Percentiles rank a stretch among this genome's conserved stretches.
These are phyloP conservation scores for Scolanthus callimorphus DNA, from an alignment of 92 coral and sea anemone genomes.

Conservation along the genomic window DNA sequence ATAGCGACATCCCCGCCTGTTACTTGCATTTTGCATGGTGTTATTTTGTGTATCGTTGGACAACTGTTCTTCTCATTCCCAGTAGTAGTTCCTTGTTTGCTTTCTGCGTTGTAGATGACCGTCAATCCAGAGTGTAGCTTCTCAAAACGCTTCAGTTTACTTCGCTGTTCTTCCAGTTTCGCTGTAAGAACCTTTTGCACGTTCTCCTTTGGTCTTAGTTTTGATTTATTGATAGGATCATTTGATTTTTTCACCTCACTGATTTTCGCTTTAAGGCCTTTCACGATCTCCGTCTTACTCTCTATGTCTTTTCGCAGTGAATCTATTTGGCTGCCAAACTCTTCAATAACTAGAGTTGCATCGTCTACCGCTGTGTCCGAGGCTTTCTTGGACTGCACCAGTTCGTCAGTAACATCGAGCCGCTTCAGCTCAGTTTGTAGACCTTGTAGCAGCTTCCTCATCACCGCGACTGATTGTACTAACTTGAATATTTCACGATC, in stretches of 20 bases:
- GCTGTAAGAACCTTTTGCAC: conserved; percentile 44
- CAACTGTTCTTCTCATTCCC: not conserved
- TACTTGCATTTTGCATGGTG: not conserved
- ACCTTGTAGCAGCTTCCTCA: conserved; percentile 55
- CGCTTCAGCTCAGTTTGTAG: conserved; percentile 66
- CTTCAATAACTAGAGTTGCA: conserved; percentile 19
- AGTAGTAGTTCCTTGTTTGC: not conserved
- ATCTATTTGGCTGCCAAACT: conserved; percentile 31
- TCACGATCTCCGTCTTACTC: conserved; percentile 30
- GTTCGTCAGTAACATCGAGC: conserved; percentile 47
- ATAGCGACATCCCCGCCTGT: no score
- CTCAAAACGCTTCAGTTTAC: conserved; percentile 58
- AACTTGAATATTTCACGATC: conserved; percentile 41
- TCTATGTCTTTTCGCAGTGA: conserved; percentile 45
- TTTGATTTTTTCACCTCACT: conserved; percentile 18
- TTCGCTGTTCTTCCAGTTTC: conserved; percentile 61
- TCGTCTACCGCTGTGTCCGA: conserved; percentile 12
- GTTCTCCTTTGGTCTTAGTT: conserved; percentile 57
- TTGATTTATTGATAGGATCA: conserved; percentile 8
- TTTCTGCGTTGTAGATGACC: conserved; percentile 8
- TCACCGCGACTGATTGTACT: conserved; percentile 43
- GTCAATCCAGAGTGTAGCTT: conserved; percentile 25
- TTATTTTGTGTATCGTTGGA: no score
- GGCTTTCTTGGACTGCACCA: conserved; percentile 9
- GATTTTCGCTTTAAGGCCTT: conserved; percentile 50